Evolutionary conservation across 1,140 invertebrate species (phyloP), one percentile per base, ranked within the genome.

Genomic region (Ips nitidus): DNA sequence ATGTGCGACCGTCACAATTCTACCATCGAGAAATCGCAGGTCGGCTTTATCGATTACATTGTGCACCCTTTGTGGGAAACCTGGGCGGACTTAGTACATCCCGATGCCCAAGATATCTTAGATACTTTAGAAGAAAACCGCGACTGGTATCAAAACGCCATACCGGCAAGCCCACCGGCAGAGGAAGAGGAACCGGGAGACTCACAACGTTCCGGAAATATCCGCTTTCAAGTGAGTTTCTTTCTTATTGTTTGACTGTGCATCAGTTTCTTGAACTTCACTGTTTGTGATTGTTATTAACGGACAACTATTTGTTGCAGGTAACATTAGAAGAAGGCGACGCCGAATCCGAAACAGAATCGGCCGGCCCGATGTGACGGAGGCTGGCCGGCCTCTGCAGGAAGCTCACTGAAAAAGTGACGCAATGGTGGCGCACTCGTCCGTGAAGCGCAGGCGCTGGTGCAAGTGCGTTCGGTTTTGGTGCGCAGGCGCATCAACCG

Each of bases 41-140:
- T 99, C 77, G 97, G 97, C 71, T 99, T 99, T 80, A 99, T 99
- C 78, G 97, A 99, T 83, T 99, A 98, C 81, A 99, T 99, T 78
- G 96, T 98, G 2, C 97, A 99, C 84, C 98, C 98, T 4, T 83
- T 99, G 36, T 99, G 96, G 95, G 98, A 99, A 81, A 99, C 97
- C 2, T 99, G 98, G 98, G 97, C 95, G 6, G 98, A 99, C 81
- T 84, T 99, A 41, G 98, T 99, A 1, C 95, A 98, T 83, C 98
- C 98, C 0, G 97, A 99, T 80, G 97, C 97, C 5, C 96, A 98
- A 82, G 93, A 97, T 59, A 99, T 99, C 73, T 84, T 99, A 55
- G 97, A 99, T 81, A 97, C 93, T 2, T 84, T 99, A 66, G 97
- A 99, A 84, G 94, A 98, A 81, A 99, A 99, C 82, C 87, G 98